A percentile compares a stretch with the other conserved stretches of the same genome.
phyloP scores from a whole-genome alignment of 2,888 invertebrate genomes.

The Diplazon laetatorius region DNA sequence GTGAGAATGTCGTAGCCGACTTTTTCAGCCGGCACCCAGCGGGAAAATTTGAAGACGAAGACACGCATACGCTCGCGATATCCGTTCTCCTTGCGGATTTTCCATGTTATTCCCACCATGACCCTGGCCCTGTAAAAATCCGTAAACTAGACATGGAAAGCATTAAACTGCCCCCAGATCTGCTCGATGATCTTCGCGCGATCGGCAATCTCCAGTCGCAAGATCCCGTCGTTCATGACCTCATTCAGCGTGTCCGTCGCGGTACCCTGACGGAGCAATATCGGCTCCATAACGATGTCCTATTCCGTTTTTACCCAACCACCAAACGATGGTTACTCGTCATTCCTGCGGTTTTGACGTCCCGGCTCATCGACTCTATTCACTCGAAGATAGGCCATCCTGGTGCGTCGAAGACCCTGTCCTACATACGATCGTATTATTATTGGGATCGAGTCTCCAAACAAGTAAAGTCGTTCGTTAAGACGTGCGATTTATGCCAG shows the following conservation, averaged over 20 bases:
- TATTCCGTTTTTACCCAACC: background rate
- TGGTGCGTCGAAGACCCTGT: slow-evolving; percentile 22
- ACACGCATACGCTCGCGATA: too few species aligned
- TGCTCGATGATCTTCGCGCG: background rate
- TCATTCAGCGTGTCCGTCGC: background rate
- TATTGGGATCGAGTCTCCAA: slow-evolving; percentile 2
- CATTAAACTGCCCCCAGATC: too few species aligned
- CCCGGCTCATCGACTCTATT: background rate
- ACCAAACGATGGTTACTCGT: background rate
- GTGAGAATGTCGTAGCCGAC: too few species aligned
- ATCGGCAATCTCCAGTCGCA: background rate
- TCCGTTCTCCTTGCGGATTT: too few species aligned
- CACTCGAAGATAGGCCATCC: background rate
- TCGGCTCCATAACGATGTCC: background rate
- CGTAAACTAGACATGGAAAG: too few species aligned
- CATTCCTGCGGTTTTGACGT: background rate
- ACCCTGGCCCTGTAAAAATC: too few species aligned
- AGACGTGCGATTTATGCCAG: background rate
- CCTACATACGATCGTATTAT: slow-evolving; percentile 24
- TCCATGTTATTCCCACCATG: too few species aligned
- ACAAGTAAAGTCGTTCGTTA: background rate
- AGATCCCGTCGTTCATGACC: background rate
- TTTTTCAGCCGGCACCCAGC: too few species aligned
- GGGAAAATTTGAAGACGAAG: too few species aligned
- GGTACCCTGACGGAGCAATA: background rate